A percentile compares a stretch with the other conserved stretches of the same genome.
These are phyloP conservation scores for Lepidocyrtinus sp. DNA, from an alignment of 2,888 invertebrate genomes.

Conservation along the genomic window DNA sequence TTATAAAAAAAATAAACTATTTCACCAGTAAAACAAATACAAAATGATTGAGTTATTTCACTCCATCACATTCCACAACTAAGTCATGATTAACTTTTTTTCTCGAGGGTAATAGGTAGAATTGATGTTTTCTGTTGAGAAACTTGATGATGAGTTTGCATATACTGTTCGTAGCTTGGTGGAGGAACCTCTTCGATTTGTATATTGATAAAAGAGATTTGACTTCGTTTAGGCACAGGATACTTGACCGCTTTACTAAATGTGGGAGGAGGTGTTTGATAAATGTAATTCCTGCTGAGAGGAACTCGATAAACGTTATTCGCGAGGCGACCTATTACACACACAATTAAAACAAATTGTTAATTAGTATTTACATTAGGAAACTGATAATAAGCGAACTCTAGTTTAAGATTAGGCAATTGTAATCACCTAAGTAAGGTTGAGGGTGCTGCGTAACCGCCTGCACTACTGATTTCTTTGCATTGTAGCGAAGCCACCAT, in stretches of 20 bases:
- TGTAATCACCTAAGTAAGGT: conserved; percentile 53
- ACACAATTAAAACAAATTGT: conserved; percentile 8
- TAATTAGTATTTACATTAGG: too few relatives aligned
- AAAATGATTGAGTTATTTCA: too few relatives aligned
- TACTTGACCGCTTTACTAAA: conserved; percentile 58
- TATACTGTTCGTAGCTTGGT: conserved; percentile 63
- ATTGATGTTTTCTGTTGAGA: too few relatives aligned
- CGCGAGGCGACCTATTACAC: conserved; percentile 33
- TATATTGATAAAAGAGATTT: conserved; percentile 12
- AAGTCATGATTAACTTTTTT: too few relatives aligned
- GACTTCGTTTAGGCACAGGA: conserved; percentile 30
- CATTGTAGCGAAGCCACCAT: conserved; percentile 58
- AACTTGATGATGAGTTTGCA: conserved; percentile 49
- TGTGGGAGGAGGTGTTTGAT: conserved; percentile 62
- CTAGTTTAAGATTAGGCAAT: too few relatives aligned
- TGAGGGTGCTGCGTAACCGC: conserved; percentile 41
- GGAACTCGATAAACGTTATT: conserved; percentile 50
- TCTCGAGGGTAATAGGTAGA: too few relatives aligned
- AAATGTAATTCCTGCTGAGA: conserved; percentile 35
- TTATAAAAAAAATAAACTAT: too few relatives aligned
- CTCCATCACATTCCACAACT: too few relatives aligned
- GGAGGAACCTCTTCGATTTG: conserved; percentile 59
- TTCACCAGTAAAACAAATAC: too few relatives aligned
- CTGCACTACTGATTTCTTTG: conserved; percentile 46
- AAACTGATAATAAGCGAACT: too few relatives aligned